These are phyloP conservation scores for Megaceryle torquata DNA, from an alignment of 2,113 vertebrate species.

Conservation along the genomic window DNA sequence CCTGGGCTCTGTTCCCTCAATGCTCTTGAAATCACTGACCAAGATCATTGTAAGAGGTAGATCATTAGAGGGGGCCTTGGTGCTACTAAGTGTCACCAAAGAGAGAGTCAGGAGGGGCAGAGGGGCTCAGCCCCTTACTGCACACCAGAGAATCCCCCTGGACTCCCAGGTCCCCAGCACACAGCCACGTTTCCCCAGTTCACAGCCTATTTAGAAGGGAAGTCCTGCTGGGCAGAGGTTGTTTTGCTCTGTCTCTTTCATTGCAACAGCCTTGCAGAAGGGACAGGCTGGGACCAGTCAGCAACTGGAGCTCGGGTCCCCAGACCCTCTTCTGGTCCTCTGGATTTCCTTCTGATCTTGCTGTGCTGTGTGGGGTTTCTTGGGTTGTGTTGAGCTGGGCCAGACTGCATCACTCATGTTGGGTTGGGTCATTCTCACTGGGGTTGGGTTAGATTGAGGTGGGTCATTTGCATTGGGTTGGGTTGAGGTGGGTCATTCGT, in stretches of 20 bases:
- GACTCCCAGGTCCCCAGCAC: neutral
- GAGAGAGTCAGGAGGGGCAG: neutral
- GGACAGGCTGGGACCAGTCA: neutral
- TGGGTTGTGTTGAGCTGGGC: neutral
- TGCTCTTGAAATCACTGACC: neutral
- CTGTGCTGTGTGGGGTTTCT: neutral
- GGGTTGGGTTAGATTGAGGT: neutral
- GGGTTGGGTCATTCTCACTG: neutral
- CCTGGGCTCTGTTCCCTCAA: neutral
- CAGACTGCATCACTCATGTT: accelerated
- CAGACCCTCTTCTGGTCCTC: too few relatives aligned
- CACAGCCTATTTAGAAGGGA: neutral
- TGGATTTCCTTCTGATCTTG: neutral
- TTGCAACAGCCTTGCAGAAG: neutral
- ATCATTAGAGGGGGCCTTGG: neutral
- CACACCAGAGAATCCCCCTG: neutral
- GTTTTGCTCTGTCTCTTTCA: neutral
- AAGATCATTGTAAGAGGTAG: too few relatives aligned
- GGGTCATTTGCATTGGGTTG: accelerated
- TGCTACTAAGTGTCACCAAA: neutral
- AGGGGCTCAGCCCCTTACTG: neutral
- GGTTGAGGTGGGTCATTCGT: neutral
- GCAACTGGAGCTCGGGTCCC: neutral
- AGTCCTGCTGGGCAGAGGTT: neutral
- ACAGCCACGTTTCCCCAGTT: neutral